These are phyloP conservation scores for Bostrychus sinensis DNA, from an alignment of 2,113 vertebrate species.

Conservation along the genomic window DNA sequence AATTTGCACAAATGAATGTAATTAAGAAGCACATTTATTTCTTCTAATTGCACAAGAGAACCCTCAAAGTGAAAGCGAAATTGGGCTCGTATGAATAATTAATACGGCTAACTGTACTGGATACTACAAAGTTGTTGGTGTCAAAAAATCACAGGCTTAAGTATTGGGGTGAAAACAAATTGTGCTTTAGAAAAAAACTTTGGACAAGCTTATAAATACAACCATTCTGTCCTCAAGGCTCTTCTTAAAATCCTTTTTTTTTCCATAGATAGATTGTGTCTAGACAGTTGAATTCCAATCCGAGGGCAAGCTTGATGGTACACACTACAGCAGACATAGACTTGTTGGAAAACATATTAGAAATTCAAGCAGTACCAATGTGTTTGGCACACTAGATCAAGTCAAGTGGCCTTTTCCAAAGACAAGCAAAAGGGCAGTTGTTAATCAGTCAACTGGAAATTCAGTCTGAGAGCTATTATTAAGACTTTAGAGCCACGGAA, in stretches of 20 bases:
- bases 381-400: conserved; percentile 52
- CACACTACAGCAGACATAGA: conserved; percentile 25
- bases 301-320: conserved; percentile 32
- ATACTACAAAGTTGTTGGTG: conserved; percentile 28
- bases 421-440: conserved; percentile 40
- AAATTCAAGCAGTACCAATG: conserved; percentile 56
- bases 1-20: conserved; percentile 81
- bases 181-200: not conserved
- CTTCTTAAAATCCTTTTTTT: conserved; percentile 46
- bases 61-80: conserved; percentile 74
- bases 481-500: conserved; percentile 45
- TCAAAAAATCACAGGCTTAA: conserved; percentile 47
- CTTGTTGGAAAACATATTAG: conserved; percentile 38
- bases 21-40: conserved; percentile 82
- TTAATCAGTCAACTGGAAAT: conserved; percentile 60
- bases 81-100: conserved; percentile 75
- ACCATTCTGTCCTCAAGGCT: not conserved
- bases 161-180: conserved; percentile 35
- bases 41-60: conserved; percentile 78
- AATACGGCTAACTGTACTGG: conserved; percentile 56
- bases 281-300: conserved; percentile 64
- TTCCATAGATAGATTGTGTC: conserved; percentile 53
- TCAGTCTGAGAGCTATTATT: conserved; percentile 48
- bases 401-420: conserved; percentile 52
- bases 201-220: not conserved